Evolutionary conservation across 2,888 invertebrate genomes (phyloP).

Genomic region (Koerneria pararmatus): DNA sequence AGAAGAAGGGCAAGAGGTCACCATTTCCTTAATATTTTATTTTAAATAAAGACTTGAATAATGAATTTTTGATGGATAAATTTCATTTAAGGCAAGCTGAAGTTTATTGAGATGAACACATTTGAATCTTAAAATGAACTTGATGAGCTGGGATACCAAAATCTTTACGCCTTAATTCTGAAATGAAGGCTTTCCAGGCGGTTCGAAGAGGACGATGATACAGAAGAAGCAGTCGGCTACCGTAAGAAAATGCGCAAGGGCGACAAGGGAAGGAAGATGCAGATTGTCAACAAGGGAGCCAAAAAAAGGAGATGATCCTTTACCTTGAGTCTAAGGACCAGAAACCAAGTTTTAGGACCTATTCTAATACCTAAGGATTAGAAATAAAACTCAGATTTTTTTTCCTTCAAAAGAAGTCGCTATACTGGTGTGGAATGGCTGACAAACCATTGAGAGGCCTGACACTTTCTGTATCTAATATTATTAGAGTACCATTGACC

Average conservation of each 20-base stretch:
- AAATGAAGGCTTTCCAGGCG: background rate
- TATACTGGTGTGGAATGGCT: no score
- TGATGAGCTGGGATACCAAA: no score
- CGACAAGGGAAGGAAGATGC: constrained; percentile 17
- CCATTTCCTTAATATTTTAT: background rate
- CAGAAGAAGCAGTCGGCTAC: constrained; percentile 13
- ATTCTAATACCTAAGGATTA: no score
- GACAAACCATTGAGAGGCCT: no score
- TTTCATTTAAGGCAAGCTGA: background rate
- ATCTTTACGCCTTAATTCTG: no score
- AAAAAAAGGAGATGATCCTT: background rate
- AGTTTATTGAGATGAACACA: background rate
- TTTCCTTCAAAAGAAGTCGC: no score
- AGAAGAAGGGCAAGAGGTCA: constrained; percentile 46
- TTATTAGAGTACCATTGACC: no score
- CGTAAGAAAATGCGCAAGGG: constrained; percentile 17
- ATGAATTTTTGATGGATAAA: background rate
- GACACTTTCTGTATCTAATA: no score
- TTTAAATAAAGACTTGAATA: background rate
- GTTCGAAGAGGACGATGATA: constrained; percentile 13
- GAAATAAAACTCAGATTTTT: no score
- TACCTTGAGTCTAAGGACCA: no score
- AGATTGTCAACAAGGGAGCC: constrained; percentile 11
- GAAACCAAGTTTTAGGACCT: no score
- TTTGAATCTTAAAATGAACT: no score